A percentile compares a stretch with the other conserved stretches of the same genome.
Evolutionary conservation across 1,140 invertebrate genomes (phyloP).

Genomic region (Macrosteles quadrilineatus): DNA sequence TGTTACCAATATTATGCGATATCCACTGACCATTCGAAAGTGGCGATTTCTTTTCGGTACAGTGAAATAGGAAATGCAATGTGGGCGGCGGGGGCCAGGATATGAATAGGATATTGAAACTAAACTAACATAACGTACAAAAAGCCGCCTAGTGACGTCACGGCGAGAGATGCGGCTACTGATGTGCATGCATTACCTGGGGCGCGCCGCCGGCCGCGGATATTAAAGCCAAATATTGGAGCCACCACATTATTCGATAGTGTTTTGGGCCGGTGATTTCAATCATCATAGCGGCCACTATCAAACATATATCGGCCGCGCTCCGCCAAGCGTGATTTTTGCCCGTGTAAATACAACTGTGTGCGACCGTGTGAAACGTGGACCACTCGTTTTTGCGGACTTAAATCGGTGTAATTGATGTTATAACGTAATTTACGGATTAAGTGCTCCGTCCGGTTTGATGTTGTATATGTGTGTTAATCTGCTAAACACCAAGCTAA

Average conservation of each 20-base stretch:
- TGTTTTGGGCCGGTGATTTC: slow-evolving; percentile 9
- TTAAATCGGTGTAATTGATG: too few relatives aligned
- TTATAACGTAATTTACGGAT: too few relatives aligned
- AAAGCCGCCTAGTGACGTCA: neutral
- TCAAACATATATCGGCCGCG: neutral
- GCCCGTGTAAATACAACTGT: too few relatives aligned
- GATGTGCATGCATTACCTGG: slow-evolving; percentile 3
- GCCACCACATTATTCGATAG: neutral
- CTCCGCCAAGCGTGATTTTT: neutral
- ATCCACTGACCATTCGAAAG: too few relatives aligned
- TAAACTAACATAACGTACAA: neutral
- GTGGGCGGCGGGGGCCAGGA: neutral
- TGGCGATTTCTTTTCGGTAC: too few relatives aligned
- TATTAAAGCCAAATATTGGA: slow-evolving; percentile 12
- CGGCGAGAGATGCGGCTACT: neutral
- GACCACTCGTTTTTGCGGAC: too few relatives aligned
- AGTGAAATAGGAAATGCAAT: neutral
- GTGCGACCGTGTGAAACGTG: too few relatives aligned
- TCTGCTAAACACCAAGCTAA: too few relatives aligned
- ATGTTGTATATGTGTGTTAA: too few relatives aligned
- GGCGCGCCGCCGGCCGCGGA: neutral
- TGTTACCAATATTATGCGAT: too few relatives aligned
- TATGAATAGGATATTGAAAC: slow-evolving; percentile 2
- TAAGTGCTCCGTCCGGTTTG: too few relatives aligned
- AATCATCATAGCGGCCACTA: slow-evolving; percentile 16